Conservation (phyloP, 2,797 vertebrate genomes). For the Salarias fasciatus region DNA sequence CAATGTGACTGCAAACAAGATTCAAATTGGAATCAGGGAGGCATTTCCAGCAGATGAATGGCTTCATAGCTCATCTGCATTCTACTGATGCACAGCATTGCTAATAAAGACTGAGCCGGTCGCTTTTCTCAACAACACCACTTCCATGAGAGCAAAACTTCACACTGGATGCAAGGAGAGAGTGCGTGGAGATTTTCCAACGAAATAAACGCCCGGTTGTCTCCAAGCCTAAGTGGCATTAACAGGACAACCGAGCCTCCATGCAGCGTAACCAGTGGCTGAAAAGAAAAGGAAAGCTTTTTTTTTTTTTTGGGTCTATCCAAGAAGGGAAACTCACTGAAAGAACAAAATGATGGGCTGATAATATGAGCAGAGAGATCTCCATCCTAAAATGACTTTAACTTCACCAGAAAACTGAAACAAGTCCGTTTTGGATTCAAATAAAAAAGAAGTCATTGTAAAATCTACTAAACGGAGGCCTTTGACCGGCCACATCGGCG, state of each 20-base stretch:
- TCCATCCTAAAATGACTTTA: conserved; percentile 38
- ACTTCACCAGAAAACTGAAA: conserved; percentile 39
- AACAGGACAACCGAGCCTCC: conserved; percentile 10
- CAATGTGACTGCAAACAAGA: conserved; percentile 83
- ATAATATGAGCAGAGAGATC: conserved; percentile 21
- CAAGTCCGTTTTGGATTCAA: conserved; percentile 36
- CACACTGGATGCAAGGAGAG: conserved; percentile 39
- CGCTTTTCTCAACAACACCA: conserved; percentile 53
- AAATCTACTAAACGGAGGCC: conserved; percentile 46
- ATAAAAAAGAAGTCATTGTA: conserved; percentile 55
- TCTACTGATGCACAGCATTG: conserved; percentile 73
- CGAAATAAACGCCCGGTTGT: conserved; percentile 31
- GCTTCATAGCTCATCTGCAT: conserved; percentile 82
- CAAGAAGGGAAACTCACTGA: conserved; percentile 38
- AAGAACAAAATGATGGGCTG: conserved; percentile 35
- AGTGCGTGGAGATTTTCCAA: conserved; percentile 30
- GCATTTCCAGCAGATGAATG: conserved; percentile 82
- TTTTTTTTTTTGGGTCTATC: conserved; percentile 1
- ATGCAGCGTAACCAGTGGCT: conserved; percentile 34
- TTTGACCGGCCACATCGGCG: conserved; percentile 57
- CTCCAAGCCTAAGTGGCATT: conserved; percentile 28
- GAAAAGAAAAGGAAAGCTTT: conserved; percentile 29
- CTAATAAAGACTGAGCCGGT: conserved; percentile 80
- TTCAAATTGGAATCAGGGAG: conserved; percentile 83
- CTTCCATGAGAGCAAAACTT: conserved; percentile 62